phyloP scores from a whole-genome alignment of 2,113 vertebrate species.

The Myotis lucifugus region DNA sequence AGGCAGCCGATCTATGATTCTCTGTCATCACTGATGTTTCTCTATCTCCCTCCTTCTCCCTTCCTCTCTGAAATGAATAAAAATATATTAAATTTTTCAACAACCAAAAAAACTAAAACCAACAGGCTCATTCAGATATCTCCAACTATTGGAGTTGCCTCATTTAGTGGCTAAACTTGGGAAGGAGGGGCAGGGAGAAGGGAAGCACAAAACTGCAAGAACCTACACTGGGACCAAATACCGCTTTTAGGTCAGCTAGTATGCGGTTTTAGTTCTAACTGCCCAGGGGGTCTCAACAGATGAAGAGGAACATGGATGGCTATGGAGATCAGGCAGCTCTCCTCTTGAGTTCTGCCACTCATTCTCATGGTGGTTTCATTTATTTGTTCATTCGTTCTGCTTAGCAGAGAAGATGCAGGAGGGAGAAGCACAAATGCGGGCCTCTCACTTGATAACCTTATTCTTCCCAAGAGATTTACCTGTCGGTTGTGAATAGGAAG shows the following conservation, averaged over 20 bases:
- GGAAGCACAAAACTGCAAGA: not conserved
- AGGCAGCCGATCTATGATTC: too few relatives aligned
- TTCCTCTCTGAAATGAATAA: too few relatives aligned
- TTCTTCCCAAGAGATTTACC: not conserved
- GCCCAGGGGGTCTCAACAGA: not conserved
- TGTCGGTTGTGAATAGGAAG: not conserved
- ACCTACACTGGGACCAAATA: not conserved
- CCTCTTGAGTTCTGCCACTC: not conserved
- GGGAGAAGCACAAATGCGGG: not conserved
- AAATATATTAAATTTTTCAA: too few relatives aligned
- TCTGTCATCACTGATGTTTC: too few relatives aligned
- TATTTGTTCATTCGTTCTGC: not conserved
- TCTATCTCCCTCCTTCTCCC: too few relatives aligned
- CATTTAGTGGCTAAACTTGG: not conserved
- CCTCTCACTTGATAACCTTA: not conserved
- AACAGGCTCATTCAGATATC: not conserved
- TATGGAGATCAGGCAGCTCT: not conserved
- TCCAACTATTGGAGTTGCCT: not conserved
- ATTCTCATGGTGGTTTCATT: not conserved
- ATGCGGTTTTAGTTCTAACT: not conserved
- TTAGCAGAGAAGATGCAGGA: not conserved
- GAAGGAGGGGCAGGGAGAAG: not conserved
- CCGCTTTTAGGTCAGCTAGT: not conserved
- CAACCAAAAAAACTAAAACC: too few relatives aligned
- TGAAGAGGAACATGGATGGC: not conserved